Evolutionary conservation across 2,797 vertebrate genomes (phyloP).

Genomic region (Sus cebifrons): DNA sequence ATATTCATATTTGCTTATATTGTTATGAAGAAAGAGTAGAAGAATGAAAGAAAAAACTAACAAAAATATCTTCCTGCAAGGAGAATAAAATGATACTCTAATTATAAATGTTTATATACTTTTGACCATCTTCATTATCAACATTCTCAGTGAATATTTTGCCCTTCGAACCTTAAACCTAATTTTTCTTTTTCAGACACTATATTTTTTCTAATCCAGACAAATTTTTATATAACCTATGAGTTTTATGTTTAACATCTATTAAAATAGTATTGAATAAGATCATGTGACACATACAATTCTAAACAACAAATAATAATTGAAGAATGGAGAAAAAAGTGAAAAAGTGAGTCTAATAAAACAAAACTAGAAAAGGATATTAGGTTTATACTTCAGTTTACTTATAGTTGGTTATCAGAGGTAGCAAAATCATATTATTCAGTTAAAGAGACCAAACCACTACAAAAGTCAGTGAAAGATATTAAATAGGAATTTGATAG

Average conservation of each 20-base stretch:
- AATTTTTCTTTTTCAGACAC: not conserved
- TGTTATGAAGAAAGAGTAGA: not conserved
- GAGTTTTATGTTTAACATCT: not conserved
- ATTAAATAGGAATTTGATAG: slow-evolving; percentile 1
- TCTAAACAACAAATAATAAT: not conserved
- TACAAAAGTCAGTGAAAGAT: not conserved
- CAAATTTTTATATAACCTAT: not conserved
- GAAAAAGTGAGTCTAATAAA: not conserved
- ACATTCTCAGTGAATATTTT: not conserved
- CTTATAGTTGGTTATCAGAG: not conserved
- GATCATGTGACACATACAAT: not conserved
- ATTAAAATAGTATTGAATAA: not conserved
- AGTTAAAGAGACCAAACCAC: not conserved
- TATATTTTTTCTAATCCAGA: not conserved
- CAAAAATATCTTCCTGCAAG: not conserved
- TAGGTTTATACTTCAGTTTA: not conserved
- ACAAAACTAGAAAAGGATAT: not conserved
- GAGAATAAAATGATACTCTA: not conserved
- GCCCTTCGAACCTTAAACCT: not conserved
- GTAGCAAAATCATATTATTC: not conserved
- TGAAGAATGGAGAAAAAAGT: not conserved
- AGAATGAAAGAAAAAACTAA: not conserved
- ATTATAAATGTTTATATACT: not conserved
- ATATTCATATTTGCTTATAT: not conserved
- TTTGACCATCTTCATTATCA: not conserved